Percentiles rank a stretch among this genome's conserved stretches.
Conservation (phyloP, 2,797 vertebrate species). For the Oryzias sinensis region DNA sequence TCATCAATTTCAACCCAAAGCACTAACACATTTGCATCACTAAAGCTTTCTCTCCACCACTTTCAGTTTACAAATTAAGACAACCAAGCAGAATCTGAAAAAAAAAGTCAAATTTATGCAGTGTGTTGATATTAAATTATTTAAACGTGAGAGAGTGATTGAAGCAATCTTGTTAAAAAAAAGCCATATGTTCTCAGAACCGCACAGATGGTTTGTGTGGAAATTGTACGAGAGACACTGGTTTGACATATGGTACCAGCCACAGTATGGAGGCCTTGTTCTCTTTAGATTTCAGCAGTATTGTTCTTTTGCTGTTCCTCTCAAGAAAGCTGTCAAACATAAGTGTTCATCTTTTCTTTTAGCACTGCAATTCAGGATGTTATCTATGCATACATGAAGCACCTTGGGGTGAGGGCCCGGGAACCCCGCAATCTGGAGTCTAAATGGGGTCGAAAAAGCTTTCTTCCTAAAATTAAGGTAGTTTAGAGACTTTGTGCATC, state of each 20-base stretch:
- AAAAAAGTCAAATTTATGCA: conserved; percentile 53
- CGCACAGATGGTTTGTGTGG: conserved; percentile 69
- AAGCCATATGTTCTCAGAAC: conserved; percentile 68
- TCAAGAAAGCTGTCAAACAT: conserved; percentile 1
- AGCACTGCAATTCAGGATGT: conserved; percentile 91
- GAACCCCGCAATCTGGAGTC: conserved; percentile 90
- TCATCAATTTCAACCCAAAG: conserved; percentile 4
- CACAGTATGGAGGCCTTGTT: conserved; percentile 42
- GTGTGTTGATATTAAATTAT: conserved; percentile 58
- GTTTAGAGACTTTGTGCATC: neutral
- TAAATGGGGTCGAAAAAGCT: conserved; percentile 86
- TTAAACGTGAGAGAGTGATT: conserved; percentile 55
- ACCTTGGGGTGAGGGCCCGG: conserved; percentile 92
- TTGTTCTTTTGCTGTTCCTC: conserved; percentile 23
- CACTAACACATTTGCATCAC: conserved; percentile 13
- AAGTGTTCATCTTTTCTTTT: conserved; percentile 8
- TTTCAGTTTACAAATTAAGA: conserved; percentile 36
- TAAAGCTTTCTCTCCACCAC: conserved; percentile 2
- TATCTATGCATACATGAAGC: conserved; percentile 93
- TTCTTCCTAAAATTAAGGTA: conserved; percentile 95
- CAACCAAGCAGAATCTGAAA: conserved; percentile 19
- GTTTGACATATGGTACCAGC: conserved; percentile 66
- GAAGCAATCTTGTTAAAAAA: conserved; percentile 60
- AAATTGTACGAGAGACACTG: conserved; percentile 37
- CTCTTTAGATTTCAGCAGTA: conserved; percentile 13